Conservation (phyloP, 2,113 vertebrate species). For the Lepisosteus osseus region DNA sequence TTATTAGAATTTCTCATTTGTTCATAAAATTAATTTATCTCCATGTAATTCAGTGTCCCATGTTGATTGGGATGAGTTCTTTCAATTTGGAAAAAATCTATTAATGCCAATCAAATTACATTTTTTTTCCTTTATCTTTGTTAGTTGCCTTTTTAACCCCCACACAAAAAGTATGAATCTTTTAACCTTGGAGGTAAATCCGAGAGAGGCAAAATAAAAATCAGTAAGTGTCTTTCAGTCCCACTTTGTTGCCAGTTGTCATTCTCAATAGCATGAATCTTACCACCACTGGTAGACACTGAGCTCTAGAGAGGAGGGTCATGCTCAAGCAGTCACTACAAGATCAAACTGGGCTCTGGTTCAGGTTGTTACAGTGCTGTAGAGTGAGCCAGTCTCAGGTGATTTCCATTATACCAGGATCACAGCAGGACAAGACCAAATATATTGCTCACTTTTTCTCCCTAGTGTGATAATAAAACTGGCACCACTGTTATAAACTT, state of each 20-base stretch:
- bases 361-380: slow-evolving; percentile 19
- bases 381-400: slow-evolving; percentile 15
- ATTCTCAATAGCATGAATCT: neutral
- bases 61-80: no score
- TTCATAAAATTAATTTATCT: no score
- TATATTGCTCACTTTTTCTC: neutral
- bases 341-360: slow-evolving; percentile 21
- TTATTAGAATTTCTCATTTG: no score
- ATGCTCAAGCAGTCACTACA: slow-evolving; percentile 20
- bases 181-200: slow-evolving; percentile 24
- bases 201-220: slow-evolving; percentile 22
- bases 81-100: no score
- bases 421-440: slow-evolving; percentile 1
- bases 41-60: no score
- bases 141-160: no score
- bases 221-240: slow-evolving; percentile 21
- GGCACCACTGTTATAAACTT: slow-evolving; percentile 29
- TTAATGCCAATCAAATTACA: no score
- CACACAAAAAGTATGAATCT: slow-evolving; percentile 2
- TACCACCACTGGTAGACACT: no score
- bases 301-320: slow-evolving; percentile 19
- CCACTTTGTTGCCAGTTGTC: slow-evolving; percentile 37
- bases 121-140: no score
- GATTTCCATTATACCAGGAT: slow-evolving; percentile 27
- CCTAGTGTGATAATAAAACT: slow-evolving; percentile 27